phyloP scores from a whole-genome alignment of 2,113 vertebrate species.

The Oostethus manadensis region DNA sequence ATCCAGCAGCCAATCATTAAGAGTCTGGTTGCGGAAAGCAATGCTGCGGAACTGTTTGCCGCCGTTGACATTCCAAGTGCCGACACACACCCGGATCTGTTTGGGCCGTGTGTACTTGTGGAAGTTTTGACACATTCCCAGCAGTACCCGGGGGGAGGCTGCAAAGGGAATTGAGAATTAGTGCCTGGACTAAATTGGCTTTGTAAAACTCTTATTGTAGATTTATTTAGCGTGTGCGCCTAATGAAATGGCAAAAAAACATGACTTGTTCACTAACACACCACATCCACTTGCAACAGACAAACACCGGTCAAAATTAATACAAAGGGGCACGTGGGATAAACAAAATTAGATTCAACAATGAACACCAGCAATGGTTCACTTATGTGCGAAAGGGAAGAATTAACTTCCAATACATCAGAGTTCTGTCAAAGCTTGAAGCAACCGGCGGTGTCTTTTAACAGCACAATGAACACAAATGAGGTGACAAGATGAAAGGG shows the following conservation, averaged over 20 bases:
- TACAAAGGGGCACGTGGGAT: neutral
- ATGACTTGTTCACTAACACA: neutral
- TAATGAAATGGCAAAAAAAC: neutral
- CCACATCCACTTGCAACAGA: neutral
- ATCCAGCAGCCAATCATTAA: slow-evolving; percentile 96
- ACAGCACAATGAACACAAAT: slow-evolving; percentile 16
- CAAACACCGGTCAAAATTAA: neutral
- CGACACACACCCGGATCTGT: slow-evolving; percentile 84
- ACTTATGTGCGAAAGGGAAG: neutral
- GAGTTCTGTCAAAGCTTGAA: neutral
- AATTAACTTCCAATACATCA: no score
- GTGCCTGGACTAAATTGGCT: no score
- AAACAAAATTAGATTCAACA: neutral
- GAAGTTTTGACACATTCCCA: slow-evolving; percentile 94
- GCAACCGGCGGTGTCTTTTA: neutral
- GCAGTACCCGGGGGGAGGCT: slow-evolving; percentile 92
- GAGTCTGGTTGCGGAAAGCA: slow-evolving; percentile 94
- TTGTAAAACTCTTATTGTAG: neutral
- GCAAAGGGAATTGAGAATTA: neutral
- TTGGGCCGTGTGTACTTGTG: slow-evolving; percentile 89
- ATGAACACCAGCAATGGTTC: slow-evolving; percentile 42
- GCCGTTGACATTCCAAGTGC: slow-evolving; percentile 96
- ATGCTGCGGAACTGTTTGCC: slow-evolving; percentile 98
- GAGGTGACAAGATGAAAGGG: slow-evolving; percentile 22
- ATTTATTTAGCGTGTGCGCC: neutral